A percentile compares a stretch with the other conserved stretches of the same genome.
Conservation (phyloP, 1,140 invertebrate genomes). For the Drosophila santomea region DNA sequence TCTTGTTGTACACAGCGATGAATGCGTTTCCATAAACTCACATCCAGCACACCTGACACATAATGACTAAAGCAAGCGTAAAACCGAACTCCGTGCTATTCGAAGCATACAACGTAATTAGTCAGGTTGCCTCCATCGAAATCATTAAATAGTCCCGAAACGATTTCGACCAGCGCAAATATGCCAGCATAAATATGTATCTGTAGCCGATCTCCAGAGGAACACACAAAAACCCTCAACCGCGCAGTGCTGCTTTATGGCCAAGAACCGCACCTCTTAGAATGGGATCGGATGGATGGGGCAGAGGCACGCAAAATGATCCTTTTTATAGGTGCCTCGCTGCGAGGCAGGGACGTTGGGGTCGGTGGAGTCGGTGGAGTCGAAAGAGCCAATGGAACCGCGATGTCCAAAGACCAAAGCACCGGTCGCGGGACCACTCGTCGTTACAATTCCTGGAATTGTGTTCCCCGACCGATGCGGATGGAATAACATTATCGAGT, state of each 20-base stretch:
- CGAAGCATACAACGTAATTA: slow-evolving; percentile 35
- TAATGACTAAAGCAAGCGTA: neutral
- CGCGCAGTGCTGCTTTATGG: slow-evolving; percentile 12
- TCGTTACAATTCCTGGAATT: slow-evolving; percentile 74
- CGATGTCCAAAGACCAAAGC: slow-evolving; percentile 31
- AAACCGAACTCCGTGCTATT: neutral
- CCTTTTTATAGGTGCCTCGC: slow-evolving; percentile 42
- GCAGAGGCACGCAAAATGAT: slow-evolving; percentile 46
- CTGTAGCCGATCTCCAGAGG: slow-evolving; percentile 21
- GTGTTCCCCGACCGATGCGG: slow-evolving; percentile 67
- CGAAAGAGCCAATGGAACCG: neutral
- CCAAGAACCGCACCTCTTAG: slow-evolving; percentile 42
- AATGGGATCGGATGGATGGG: slow-evolving; percentile 41
- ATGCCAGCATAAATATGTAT: slow-evolving; percentile 25
- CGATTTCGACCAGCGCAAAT: slow-evolving; percentile 35
- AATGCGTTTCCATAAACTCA: too few relatives aligned
- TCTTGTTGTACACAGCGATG: too few relatives aligned
- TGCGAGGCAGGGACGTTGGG: slow-evolving; percentile 16
- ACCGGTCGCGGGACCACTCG: slow-evolving; percentile 42
- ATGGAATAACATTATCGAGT: slow-evolving; percentile 78
- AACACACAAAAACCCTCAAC: slow-evolving; percentile 12
- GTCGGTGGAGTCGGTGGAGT: neutral
- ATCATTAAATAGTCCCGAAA: slow-evolving; percentile 33
- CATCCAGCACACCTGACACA: neutral
- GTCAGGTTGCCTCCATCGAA: slow-evolving; percentile 30